These are phyloP conservation scores for Parasteatoda tepidariorum DNA, from an alignment of 1,140 invertebrate genomes.

Conservation along the genomic window DNA sequence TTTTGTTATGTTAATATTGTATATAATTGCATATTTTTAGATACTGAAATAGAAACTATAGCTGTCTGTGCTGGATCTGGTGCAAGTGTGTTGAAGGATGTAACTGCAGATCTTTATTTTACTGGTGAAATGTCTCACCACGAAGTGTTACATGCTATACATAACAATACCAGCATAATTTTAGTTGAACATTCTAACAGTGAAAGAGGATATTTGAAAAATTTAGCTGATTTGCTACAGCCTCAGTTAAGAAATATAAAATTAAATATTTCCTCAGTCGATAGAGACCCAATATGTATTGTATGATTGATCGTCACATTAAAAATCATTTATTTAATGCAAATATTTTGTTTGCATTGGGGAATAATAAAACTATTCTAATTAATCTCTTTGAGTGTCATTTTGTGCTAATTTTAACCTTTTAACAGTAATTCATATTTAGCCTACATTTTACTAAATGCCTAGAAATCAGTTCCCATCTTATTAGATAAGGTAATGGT, in stretches of 20 bases:
- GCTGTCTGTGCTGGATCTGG: slow-evolving; percentile 94
- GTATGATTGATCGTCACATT: no score
- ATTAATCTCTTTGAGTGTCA: no score
- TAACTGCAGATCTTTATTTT: slow-evolving; percentile 83
- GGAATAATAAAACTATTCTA: no score
- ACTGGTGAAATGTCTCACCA: slow-evolving; percentile 98
- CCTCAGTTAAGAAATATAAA: slow-evolving; percentile 72
- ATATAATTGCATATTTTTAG: no score
- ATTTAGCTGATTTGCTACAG: slow-evolving; percentile 65
- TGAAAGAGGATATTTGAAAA: slow-evolving; percentile 85
- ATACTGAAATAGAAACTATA: slow-evolving; percentile 71
- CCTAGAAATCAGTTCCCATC: no score
- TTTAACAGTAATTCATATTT: no score
- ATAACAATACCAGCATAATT: slow-evolving; percentile 81
- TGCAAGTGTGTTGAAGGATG: slow-evolving; percentile 77
- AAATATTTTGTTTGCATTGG: no score
- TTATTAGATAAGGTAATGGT: no score
- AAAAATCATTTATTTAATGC: no score
- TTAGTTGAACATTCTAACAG: slow-evolving; percentile 95
- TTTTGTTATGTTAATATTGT: no score
- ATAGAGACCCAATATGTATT: slow-evolving; percentile 78
- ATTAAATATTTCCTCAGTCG: slow-evolving; percentile 78
- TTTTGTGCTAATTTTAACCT: no score
- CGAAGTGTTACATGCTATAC: slow-evolving; percentile 87
- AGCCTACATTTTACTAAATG: no score